Evolutionary conservation across 1,140 invertebrate species (phyloP), one percentile per base, ranked within the genome.

Genomic region (Sinonovacula constricta): DNA sequence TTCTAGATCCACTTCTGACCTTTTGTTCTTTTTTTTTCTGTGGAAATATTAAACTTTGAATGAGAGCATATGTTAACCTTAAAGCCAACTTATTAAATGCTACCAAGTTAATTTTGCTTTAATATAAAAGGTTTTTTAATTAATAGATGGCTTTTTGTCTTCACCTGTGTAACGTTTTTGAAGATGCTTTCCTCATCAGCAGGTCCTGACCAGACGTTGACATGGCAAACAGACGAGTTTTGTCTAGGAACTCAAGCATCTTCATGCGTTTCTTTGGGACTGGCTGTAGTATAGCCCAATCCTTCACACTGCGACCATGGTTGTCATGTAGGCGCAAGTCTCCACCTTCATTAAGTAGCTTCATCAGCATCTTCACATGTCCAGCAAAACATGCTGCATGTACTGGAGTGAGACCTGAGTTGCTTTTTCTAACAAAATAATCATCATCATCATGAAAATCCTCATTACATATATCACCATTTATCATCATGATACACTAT

Each of bases 241-340:
- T 86, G 57, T 87, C 83, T 12, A 88, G 83, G 57, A 85, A 89
- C 34, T 87, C 84, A 22, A 88, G 7, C 79, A 89, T 86, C 63
- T 79, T 82, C 51, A 66, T 63, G 57, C 83, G 70, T 54, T 82
- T 84, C 60, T 83, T 84, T 36, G 82, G 67, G 59, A 89, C 82
- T 7, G 62, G 34, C 45, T 90, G 83, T 5, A 85, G 31, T 2
- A 78, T 60, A 15, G 89, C 88, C 89, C 89, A 92, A 65, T 91
- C 89, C 36, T 84, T 82, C 14, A 79, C 78, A 31, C 78, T 84
- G 22, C 83, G 70, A 3, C 85, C 83, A 34, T 88, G 57, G 45
- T 85, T 81, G 79, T 92, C 92, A 82, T 88, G 88, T 18, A 92
- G 82, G 45, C 90, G 70, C 28, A 92, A 83, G 76, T 92, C 91